A percentile compares a stretch with the other conserved stretches of the same genome.
These are phyloP conservation scores for Hippocampus comes DNA, from an alignment of 2,113 vertebrate genomes.

Conservation along the genomic window DNA sequence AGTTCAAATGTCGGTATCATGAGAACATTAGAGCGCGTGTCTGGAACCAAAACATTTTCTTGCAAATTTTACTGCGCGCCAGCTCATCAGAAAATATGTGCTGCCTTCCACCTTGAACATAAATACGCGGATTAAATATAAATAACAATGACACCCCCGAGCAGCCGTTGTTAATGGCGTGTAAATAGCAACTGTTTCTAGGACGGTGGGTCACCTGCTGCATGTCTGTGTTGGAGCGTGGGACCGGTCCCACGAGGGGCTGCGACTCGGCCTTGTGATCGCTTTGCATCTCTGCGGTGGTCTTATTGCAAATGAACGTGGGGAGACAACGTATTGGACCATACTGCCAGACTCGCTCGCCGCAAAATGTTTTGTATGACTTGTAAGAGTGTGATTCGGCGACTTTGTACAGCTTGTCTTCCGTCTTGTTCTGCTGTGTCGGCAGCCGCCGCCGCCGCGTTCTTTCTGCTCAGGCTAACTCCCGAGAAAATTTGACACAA, in stretches of 20 bases:
- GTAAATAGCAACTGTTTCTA: slow-evolving; percentile 72
- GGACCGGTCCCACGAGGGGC: slow-evolving; percentile 29
- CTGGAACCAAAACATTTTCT: background rate
- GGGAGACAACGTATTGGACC: background rate
- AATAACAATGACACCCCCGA: slow-evolving; percentile 61
- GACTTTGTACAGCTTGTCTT: background rate
- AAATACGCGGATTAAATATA: slow-evolving; percentile 57
- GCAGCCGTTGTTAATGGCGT: slow-evolving; percentile 43
- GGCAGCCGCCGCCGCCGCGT: background rate
- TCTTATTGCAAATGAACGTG: slow-evolving; percentile 1
- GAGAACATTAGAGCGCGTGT: background rate
- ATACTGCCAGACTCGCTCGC: background rate
- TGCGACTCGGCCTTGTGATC: slow-evolving; percentile 20
- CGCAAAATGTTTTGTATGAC: background rate
- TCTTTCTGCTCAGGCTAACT: slow-evolving; percentile 5
- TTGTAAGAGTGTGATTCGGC: background rate
- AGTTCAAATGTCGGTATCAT: background rate
- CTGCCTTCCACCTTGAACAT: slow-evolving; percentile 37
- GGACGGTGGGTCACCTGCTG: slow-evolving; percentile 61
- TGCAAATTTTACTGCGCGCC: background rate
- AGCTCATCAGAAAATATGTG: slow-evolving; percentile 18
- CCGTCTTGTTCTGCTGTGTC: background rate
- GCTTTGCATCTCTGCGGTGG: slow-evolving; percentile 8
- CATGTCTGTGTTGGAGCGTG: slow-evolving; percentile 30
- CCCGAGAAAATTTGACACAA: slow-evolving; percentile 19